These are phyloP conservation scores for Sisor rabdophorus DNA, from an alignment of 2,113 vertebrate species.

Conservation along the genomic window DNA sequence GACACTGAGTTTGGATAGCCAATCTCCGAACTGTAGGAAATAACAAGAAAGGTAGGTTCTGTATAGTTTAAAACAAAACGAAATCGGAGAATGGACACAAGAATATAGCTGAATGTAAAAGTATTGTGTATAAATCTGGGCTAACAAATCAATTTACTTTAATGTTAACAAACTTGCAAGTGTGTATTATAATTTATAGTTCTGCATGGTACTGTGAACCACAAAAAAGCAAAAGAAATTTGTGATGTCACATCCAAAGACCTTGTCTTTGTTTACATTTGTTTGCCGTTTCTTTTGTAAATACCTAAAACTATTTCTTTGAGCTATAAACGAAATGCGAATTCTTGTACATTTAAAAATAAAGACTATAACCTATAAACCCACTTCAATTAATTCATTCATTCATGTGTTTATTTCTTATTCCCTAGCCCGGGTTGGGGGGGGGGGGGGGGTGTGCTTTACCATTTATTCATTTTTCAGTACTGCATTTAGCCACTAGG, in stretches of 20 bases:
- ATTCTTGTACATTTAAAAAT: conserved; percentile 67
- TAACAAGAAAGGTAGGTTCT: neutral
- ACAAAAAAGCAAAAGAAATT: conserved; percentile 28
- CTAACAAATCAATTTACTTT: conserved; percentile 42
- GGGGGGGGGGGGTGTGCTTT: too few species aligned
- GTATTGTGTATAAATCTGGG: conserved; percentile 26
- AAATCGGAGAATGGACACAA: neutral
- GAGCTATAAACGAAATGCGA: conserved; percentile 57
- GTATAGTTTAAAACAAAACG: neutral
- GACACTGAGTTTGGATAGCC: conserved; percentile 1
- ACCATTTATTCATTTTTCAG: too few species aligned
- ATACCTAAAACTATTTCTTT: conserved; percentile 63
- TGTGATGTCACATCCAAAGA: conserved; percentile 64
- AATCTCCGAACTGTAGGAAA: neutral
- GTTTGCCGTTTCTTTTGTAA: conserved; percentile 62
- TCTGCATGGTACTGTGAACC: conserved; percentile 67
- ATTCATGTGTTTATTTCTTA: too few species aligned
- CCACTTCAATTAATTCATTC: too few species aligned
- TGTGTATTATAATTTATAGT: conserved; percentile 56
- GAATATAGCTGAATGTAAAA: conserved; percentile 18
- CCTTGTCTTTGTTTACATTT: conserved; percentile 56
- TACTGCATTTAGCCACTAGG: conserved; percentile 31
- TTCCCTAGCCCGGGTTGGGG: too few species aligned
- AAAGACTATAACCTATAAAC: conserved; percentile 55
- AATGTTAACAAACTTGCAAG: conserved; percentile 52